Conservation (phyloP, 2,888 invertebrate genomes). For the Heliconius hortense region DNA sequence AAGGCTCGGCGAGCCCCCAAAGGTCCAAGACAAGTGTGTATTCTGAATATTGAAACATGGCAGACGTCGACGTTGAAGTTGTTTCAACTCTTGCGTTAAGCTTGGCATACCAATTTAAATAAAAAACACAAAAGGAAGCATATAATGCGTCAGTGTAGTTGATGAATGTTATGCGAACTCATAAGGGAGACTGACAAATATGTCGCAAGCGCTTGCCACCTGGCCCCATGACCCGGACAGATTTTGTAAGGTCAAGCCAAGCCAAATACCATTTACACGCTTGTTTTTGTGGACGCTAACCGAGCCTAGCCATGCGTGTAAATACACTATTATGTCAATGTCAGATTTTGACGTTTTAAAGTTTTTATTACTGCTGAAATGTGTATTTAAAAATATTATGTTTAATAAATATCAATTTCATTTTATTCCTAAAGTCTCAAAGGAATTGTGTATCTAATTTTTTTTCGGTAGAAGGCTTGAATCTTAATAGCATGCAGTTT, state of each 20-base stretch:
- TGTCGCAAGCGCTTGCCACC: no score
- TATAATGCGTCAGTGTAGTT: no score
- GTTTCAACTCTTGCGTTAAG: no score
- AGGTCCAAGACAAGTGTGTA: background rate
- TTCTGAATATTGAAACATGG: no score
- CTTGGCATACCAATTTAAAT: no score
- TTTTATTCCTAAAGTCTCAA: conserved; percentile 28
- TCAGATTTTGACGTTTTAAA: conserved; percentile 3
- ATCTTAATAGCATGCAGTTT: conserved; percentile 18
- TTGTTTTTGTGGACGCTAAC: background rate
- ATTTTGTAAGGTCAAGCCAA: no score
- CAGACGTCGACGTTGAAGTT: no score
- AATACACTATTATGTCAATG: background rate
- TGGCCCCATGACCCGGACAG: no score
- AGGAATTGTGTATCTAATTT: background rate
- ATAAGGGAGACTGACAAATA: no score
- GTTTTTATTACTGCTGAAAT: background rate
- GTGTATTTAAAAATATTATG: background rate
- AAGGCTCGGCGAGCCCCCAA: background rate
- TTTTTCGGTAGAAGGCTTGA: conserved; percentile 16
- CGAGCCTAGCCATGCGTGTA: background rate
- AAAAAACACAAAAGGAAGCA: no score
- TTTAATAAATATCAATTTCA: background rate
- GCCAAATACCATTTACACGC: background rate
- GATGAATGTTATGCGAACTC: no score